These are phyloP conservation scores for Rhipidura dahli DNA, from an alignment of 2,113 vertebrate species.

Conservation along the genomic window DNA sequence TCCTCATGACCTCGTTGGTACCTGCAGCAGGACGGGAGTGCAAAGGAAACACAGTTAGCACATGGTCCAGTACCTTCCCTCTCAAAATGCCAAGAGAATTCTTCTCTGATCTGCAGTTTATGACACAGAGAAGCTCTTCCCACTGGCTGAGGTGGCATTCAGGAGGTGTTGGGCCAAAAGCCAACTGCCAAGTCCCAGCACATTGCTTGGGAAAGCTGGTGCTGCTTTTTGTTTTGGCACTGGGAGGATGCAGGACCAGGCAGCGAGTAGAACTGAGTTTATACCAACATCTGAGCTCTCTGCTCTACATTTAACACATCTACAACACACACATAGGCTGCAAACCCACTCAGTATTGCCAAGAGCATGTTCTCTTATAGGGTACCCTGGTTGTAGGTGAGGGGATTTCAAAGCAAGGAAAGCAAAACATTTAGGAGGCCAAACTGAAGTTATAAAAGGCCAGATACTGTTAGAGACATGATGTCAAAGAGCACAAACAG, in stretches of 20 bases:
- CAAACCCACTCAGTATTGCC: not conserved
- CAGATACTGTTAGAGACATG: not conserved
- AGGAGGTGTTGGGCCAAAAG: not conserved
- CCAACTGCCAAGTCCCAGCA: not conserved
- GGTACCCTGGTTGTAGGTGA: not conserved
- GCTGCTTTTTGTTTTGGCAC: not conserved
- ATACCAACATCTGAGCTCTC: not conserved
- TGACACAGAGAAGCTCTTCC: not conserved
- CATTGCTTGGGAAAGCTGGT: not conserved
- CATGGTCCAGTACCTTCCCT: accelerated
- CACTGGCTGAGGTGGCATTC: not conserved
- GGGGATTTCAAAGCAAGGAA: not conserved
- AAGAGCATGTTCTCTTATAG: not conserved
- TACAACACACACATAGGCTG: not conserved
- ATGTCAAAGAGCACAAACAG: not conserved
- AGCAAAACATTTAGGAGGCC: not conserved
- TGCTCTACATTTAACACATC: not conserved
- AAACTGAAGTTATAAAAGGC: not conserved
- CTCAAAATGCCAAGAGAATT: not conserved
- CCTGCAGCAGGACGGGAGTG: slow-evolving; percentile 69
- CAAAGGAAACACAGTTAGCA: not conserved
- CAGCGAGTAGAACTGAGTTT: not conserved
- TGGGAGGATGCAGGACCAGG: not conserved
- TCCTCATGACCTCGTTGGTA: slow-evolving; percentile 96
- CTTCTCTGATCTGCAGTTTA: not conserved